These are phyloP conservation scores for human DNA, from an alignment of 2,113 vertebrate genomes.

Conservation along the genomic window DNA sequence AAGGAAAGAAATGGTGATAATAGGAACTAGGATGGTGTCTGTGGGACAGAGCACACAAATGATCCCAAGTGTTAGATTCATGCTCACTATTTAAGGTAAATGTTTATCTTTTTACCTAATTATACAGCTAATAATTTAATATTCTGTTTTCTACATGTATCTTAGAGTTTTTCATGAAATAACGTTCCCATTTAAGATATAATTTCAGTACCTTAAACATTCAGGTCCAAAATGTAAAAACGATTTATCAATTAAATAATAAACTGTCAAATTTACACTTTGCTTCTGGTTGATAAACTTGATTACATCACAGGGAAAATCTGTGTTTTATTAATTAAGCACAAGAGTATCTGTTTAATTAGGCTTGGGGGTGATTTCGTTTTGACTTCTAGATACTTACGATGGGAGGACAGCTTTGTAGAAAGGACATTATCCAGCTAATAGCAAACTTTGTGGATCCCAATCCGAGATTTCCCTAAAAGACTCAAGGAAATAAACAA, in stretches of 20 bases:
- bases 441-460: slow-evolving; percentile 59
- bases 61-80: background rate
- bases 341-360: background rate
- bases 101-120: background rate
- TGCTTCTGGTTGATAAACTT: slow-evolving; percentile 30
- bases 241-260: slow-evolving; percentile 40
- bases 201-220: slow-evolving; percentile 23
- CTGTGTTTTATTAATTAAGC: background rate
- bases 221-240: slow-evolving; percentile 1
- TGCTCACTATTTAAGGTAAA: background rate
- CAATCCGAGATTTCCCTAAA: slow-evolving; percentile 70
- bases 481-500: slow-evolving; percentile 31
- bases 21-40: background rate
- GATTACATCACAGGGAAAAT: background rate
- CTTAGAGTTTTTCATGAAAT: background rate
- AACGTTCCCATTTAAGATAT: background rate
- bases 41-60: background rate
- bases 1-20: background rate
- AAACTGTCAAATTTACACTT: background rate
- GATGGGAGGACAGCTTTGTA: slow-evolving; percentile 66
- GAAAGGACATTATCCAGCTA: slow-evolving; percentile 73
- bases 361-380: background rate
- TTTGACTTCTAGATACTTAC: slow-evolving; percentile 55
- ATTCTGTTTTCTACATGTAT: background rate
- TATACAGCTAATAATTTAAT: background rate